Percentiles rank a stretch among this genome's conserved stretches.
phyloP scores from a whole-genome alignment of 2,888 invertebrate species.

The Clivina fossor region DNA sequence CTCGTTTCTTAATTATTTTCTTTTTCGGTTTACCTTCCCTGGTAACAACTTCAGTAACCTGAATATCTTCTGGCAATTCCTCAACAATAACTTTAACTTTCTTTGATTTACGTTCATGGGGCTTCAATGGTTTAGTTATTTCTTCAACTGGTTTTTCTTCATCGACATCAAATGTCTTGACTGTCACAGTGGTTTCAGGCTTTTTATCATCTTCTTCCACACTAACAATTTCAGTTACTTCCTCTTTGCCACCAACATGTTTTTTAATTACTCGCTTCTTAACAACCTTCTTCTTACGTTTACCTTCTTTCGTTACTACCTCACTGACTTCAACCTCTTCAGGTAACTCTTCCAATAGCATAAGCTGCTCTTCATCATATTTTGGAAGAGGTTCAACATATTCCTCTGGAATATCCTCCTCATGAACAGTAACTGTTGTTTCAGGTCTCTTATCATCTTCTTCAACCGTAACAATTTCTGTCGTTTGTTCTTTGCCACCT shows the following conservation, averaged over 20 bases:
- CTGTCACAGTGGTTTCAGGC: conserved; percentile 52
- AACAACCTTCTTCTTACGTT: conserved; percentile 38
- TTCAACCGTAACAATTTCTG: conserved; percentile 41
- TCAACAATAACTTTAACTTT: conserved; percentile 28
- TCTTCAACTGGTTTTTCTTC: conserved; percentile 40
- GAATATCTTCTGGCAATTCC: conserved; percentile 44
- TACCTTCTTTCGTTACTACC: conserved; percentile 38
- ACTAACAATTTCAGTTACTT: conserved; percentile 52
- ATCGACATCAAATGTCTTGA: conserved; percentile 49
- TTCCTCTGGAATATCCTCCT: conserved; percentile 35
- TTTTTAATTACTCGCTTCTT: conserved; percentile 49
- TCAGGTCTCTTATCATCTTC: conserved; percentile 41
- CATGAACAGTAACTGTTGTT: conserved; percentile 34
- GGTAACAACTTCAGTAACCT: conserved; percentile 43
- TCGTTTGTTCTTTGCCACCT: conserved; percentile 42
- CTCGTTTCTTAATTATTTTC: conserved; percentile 40
- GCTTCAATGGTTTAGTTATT: conserved; percentile 29
- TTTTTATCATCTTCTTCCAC: conserved; percentile 51
- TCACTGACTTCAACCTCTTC: conserved; percentile 45
- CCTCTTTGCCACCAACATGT: conserved; percentile 52
- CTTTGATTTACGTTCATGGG: conserved; percentile 39
- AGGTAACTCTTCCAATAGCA: too few species aligned
- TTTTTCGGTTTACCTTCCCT: conserved; percentile 44
- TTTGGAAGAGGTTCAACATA: conserved; percentile 44
- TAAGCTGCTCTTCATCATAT: conserved; percentile 47